Evolutionary conservation across 37 sponge, comb jelly and placozoan genomes (phyloP), one percentile per base, ranked within the genome.

Genomic region (Beroe forskalii): DNA sequence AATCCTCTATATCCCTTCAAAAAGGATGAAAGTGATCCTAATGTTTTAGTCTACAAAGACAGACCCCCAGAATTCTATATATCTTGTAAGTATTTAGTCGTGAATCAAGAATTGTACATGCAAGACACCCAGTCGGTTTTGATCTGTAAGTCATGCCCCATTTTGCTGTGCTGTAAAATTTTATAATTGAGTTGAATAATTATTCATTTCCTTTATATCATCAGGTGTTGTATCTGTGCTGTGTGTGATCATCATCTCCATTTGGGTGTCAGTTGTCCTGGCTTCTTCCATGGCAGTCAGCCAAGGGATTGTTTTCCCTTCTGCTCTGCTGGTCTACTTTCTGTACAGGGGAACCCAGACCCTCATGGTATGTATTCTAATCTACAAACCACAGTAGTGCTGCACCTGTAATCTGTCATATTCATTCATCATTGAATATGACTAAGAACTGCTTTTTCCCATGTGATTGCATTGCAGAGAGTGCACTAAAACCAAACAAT

Each of bases 221-320:
- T n/a, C 86, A 80, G 86, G 86, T 80, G 86, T 43, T 27, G 86
- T 80, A 3, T 80, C 40, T 6, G 55, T 44, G 55, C 2, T 43
- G 20, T 80, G 38, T 35, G 40, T 4, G 37, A 3, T 80, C 8
- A 80, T 80, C 22, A n/a, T 37, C 9, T 33, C 55, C 2, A 80
- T 80, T 0, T 80, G 86, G 86, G 35, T 80, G 1, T 38, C 28
- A 4, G 55, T 80, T 22, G 30, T 23, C n/a, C 86, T 80, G 25
- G 8, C 40, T 25, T 33, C 86, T 1, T n/a, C 86, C 12, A 20
- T 44, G 40, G 37, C 24, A 39, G 2, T 80, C 27, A 38, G 86
- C 20, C 86, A 80, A 37, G 86, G 86, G 12, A 22, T 80, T 17
- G 35, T 80, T n/a, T 80, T 80, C 55, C 86, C 86, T 20, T 43